phyloP scores from a whole-genome alignment of 2,888 invertebrate species.

The Mycalesis mineus region DNA sequence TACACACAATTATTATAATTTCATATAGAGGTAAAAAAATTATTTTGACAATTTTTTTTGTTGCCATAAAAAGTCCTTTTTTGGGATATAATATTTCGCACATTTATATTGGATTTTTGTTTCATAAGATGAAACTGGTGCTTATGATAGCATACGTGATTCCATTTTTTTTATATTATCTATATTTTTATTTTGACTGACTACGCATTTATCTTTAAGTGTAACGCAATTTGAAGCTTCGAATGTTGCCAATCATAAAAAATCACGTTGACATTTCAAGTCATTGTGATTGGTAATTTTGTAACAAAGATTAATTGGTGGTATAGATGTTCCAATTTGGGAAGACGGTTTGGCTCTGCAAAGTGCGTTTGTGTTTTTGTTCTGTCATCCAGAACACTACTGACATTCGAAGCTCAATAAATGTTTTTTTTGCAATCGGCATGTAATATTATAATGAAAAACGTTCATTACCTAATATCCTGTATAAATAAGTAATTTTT shows the following conservation, averaged over 20 bases:
- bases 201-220: conserved; percentile 41
- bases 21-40: neutral
- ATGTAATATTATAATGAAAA: neutral
- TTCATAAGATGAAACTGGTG: conserved; percentile 10
- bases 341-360: no score
- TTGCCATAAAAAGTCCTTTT: conserved; percentile 4
- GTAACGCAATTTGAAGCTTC: neutral
- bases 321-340: no score
- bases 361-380: no score
- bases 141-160: conserved; percentile 13
- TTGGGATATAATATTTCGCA: conserved; percentile 4
- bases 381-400: no score
- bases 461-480: neutral
- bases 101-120: conserved; percentile 2
- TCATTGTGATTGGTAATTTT: no score
- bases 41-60: neutral
- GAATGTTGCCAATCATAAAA: neutral
- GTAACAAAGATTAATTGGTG: no score
- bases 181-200: conserved; percentile 36
- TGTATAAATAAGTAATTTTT: conserved; percentile 34
- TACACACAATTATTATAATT: neutral
- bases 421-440: no score
- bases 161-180: conserved; percentile 15
- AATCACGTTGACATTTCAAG: no score
- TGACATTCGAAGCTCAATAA: neutral